These are phyloP conservation scores for Protobothrops flavoviridis DNA, from an alignment of 2,113 vertebrate genomes.

Conservation along the genomic window DNA sequence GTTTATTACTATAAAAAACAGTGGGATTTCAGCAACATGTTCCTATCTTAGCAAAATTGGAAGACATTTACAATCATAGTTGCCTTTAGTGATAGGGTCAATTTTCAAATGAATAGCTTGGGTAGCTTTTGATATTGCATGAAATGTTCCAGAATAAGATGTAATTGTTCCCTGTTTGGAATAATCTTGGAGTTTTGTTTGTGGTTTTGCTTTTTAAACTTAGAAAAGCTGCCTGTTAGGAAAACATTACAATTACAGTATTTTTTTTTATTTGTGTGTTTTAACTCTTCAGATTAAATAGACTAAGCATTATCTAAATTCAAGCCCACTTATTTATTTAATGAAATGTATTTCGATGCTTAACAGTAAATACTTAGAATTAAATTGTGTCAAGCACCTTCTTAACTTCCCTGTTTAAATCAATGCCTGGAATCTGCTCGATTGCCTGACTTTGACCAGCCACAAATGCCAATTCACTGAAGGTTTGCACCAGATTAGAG, in stretches of 20 bases:
- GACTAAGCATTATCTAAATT: background rate
- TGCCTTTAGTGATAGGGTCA: background rate
- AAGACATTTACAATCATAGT: background rate
- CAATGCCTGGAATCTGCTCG: background rate
- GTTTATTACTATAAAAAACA: background rate
- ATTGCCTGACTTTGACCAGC: background rate
- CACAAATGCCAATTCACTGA: background rate
- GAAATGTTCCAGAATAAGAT: background rate
- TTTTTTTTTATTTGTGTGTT: background rate
- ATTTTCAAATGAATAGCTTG: background rate
- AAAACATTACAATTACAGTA: background rate
- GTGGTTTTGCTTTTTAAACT: background rate
- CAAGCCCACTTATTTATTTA: background rate
- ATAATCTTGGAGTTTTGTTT: background rate
- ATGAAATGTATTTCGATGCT: background rate
- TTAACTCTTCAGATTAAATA: background rate
- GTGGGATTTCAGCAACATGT: background rate
- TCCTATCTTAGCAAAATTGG: background rate
- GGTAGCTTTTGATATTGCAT: background rate
- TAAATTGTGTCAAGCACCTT: background rate
- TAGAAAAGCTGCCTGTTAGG: background rate
- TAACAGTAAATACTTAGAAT: background rate
- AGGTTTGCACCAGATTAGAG: conserved; percentile 5
- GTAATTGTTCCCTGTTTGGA: background rate
- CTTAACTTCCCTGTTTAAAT: background rate